A percentile compares a stretch with the other conserved stretches of the same genome.
Evolutionary conservation across 53 echinoderm and acorn worm genomes (phyloP).

Genomic region (Paelopatides confundens): DNA sequence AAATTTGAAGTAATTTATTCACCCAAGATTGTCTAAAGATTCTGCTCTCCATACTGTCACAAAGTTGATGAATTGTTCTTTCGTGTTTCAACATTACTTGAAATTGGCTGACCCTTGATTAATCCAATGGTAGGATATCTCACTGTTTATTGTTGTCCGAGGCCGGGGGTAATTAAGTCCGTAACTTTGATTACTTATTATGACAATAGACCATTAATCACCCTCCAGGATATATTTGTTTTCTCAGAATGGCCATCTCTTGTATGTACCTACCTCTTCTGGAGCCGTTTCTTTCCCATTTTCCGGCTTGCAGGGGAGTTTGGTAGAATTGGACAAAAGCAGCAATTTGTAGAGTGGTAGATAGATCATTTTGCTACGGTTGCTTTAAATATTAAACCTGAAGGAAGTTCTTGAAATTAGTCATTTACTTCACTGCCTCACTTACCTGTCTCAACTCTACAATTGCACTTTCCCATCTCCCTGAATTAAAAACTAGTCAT

Average conservation of each 20-base stretch:
- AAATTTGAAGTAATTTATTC: too few species aligned
- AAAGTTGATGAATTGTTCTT: constrained; percentile 26
- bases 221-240: neutral
- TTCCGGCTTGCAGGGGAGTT: too few species aligned
- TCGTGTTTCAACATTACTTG: neutral
- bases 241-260: neutral
- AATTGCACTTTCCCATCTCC: too few species aligned
- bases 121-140: constrained; percentile 4
- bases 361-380: too few species aligned
- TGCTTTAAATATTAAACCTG: too few species aligned
- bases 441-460: too few species aligned
- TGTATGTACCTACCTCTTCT: neutral
- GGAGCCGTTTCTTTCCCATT: too few species aligned
- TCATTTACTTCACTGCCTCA: too few species aligned
- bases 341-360: too few species aligned
- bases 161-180: constrained; percentile 7
- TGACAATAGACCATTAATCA: constrained; percentile 17
- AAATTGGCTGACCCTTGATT: constrained; percentile 24
- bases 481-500: too few species aligned
- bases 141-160: constrained; percentile 21
- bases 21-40: neutral
- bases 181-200: neutral
- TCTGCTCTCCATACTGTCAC: neutral
- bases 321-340: too few species aligned
- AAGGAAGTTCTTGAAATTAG: too few species aligned